Conservation (phyloP, 1,140 invertebrate species). For the Drosophila eugracilis region DNA sequence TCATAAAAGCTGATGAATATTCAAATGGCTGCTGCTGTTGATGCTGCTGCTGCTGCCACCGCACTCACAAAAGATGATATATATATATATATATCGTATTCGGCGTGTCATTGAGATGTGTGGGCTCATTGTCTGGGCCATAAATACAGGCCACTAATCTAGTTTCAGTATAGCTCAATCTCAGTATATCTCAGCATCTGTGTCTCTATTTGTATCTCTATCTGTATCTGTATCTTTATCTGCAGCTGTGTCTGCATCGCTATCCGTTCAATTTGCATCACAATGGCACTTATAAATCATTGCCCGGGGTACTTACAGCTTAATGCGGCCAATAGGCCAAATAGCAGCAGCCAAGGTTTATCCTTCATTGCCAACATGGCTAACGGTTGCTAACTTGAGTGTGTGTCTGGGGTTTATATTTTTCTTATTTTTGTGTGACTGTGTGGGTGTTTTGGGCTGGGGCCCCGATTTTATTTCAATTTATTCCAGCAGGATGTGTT, state of each 20-base stretch:
- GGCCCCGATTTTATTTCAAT: slow-evolving; percentile 5
- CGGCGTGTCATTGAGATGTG: slow-evolving; percentile 41
- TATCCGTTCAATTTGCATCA: slow-evolving; percentile 65
- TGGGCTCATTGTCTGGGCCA: slow-evolving; percentile 60
- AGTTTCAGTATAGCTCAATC: slow-evolving; percentile 60
- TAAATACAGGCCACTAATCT: slow-evolving; percentile 70
- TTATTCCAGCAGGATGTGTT: slow-evolving; percentile 9
- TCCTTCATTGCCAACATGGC: slow-evolving; percentile 73
- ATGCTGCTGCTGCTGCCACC: slow-evolving; percentile 56
- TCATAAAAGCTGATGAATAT: slow-evolving; percentile 74
- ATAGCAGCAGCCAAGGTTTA: slow-evolving; percentile 67
- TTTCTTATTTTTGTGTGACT: background rate
- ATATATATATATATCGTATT: slow-evolving; percentile 43
- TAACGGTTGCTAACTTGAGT: slow-evolving; percentile 19
- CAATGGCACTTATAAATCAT: slow-evolving; percentile 72
- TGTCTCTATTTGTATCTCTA: slow-evolving; percentile 2
- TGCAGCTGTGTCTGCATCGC: slow-evolving; percentile 15
- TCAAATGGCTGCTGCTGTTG: slow-evolving; percentile 71
- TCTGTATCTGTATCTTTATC: slow-evolving; percentile 14
- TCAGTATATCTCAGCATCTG: slow-evolving; percentile 14
- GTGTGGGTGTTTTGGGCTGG: slow-evolving; percentile 4
- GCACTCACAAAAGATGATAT: slow-evolving; percentile 73
- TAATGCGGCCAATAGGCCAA: slow-evolving; percentile 79
- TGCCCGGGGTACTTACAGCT: slow-evolving; percentile 76
- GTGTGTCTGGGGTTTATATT: slow-evolving; percentile 1